Evolutionary conservation across 1,140 invertebrate species (phyloP).

Genomic region (Potamilus streckersoni): DNA sequence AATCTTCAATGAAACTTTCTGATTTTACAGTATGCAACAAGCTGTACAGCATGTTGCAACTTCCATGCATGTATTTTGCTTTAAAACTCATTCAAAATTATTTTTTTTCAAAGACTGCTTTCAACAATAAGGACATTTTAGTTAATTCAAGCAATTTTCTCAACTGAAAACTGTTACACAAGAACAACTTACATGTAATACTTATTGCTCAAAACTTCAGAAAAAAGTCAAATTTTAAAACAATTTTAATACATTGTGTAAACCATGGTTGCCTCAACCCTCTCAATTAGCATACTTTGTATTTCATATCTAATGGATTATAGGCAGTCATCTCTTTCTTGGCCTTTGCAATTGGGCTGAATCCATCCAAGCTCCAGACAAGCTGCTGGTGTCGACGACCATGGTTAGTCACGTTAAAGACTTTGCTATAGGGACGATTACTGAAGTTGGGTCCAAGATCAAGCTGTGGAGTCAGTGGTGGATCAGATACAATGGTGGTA

Average conservation of each 20-base stretch:
- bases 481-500: constrained; percentile 65
- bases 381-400: constrained; percentile 67
- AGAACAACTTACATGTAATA: no score
- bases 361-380: constrained; percentile 63
- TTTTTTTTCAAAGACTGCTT: no score
- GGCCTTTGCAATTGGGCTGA: constrained; percentile 48
- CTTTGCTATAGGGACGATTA: constrained; percentile 56
- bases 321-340: constrained; percentile 51
- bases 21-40: no score
- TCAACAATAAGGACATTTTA: no score
- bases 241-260: not conserved
- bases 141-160: no score
- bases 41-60: no score
- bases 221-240: no score
- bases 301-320: constrained; percentile 58
- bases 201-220: no score
- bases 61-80: no score
- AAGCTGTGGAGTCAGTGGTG: constrained; percentile 55
- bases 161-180: no score
- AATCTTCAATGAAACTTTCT: no score
- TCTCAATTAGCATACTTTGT: constrained; percentile 36
- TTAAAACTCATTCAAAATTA: no score
- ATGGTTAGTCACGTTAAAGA: constrained; percentile 64
- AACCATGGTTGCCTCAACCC: not conserved
- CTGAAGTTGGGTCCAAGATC: constrained; percentile 68